phyloP scores from a whole-genome alignment of 2,113 vertebrate species.

The Mandrillus leucophaeus region DNA sequence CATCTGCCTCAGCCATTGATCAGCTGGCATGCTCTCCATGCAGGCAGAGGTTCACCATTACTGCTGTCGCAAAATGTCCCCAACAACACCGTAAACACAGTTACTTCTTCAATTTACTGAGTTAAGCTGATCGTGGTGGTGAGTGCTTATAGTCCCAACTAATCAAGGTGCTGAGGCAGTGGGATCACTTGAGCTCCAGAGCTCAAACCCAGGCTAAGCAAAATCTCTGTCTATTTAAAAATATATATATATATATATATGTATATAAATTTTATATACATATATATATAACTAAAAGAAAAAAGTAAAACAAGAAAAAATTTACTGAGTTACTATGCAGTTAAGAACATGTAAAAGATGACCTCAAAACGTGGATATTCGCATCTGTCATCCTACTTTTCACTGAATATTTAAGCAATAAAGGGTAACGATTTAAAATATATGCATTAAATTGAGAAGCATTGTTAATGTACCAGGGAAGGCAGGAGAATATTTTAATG shows the following conservation, averaged over 20 bases:
- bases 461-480: slow-evolving; percentile 56
- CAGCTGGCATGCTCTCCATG: neutral
- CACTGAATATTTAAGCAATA: slow-evolving; percentile 49
- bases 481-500: slow-evolving; percentile 54
- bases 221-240: neutral
- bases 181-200: neutral
- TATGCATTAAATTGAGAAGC: slow-evolving; percentile 48
- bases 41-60: rapidly evolving
- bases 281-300: neutral
- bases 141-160: neutral
- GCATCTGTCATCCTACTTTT: slow-evolving; percentile 18
- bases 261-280: no score
- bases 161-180: neutral
- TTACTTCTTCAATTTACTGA: neutral
- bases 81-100: neutral
- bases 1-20: no score
- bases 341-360: slow-evolving; percentile 11
- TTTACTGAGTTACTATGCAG: slow-evolving; percentile 1
- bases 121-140: neutral
- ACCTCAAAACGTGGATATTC: slow-evolving; percentile 41
- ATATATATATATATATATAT: no score
- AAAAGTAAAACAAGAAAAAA: neutral
- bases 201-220: neutral
- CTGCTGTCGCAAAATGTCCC: neutral
- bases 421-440: slow-evolving; percentile 62